Evolutionary conservation across 2,797 vertebrate genomes (phyloP), one percentile per base, ranked within the genome.

Genomic region (Pseudopleuronectes americanus): DNA sequence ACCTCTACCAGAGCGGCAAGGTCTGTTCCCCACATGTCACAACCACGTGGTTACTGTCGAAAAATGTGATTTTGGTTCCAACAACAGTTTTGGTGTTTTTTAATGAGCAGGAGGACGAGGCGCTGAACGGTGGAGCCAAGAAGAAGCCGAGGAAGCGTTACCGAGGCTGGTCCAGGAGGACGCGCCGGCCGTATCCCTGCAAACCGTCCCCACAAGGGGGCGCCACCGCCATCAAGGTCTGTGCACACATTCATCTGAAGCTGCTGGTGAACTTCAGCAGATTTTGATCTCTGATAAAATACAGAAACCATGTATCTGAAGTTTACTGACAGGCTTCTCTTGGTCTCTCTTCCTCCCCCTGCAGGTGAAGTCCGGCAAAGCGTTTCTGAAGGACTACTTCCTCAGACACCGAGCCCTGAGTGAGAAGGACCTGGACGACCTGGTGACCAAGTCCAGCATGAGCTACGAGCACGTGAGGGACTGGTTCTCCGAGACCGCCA

Each of bases 401-500:
- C 92, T 97, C 90, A 96, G 96, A 86, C 96, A 97, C 91, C 93
- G 95, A 78, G 96, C 93, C 53, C 94, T 99, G 78, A 97, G 96
- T 7, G 97, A 99, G 91, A 96, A 96, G 76, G 97, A 98, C 77
- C 94, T 98, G 10, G 97, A 98, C 9, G 97, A 99, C 70, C 95
- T 99, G 74, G 98, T 99, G 68, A 92, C 95, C 22, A 97, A 95
- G 93, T 98, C 97, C 61, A 95, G 94, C 63, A 97, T 99, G 96
- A 97, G 97, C 81, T 99, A 98, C 4, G 96, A 98, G 90, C 96
- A 97, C 93, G 97, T 99, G 74, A 93, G 98, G 84, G 97, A 97
- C 87, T 99, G 97, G 97, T 99, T 99, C 91, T 93, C 95, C 0
- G 93, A 96, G 77, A 91, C 95, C 8, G 85, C 92, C 57, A 90